Evolutionary conservation across 2,113 vertebrate species (phyloP).

Genomic region (Ariopsis seemanni): DNA sequence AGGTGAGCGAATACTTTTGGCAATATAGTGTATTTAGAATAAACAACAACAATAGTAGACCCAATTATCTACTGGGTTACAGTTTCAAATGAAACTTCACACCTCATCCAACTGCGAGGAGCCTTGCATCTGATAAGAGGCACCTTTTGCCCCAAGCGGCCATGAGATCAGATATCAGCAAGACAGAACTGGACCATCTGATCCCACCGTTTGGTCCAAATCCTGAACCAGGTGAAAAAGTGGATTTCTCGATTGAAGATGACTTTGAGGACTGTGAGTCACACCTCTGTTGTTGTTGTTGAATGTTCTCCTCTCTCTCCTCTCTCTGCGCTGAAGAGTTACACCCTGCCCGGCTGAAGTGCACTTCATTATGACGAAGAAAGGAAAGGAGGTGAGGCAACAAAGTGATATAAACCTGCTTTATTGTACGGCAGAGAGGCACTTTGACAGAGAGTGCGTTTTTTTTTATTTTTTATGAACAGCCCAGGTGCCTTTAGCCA

Average conservation of each 20-base stretch:
- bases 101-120: constrained; percentile 37
- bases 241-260: constrained; percentile 62
- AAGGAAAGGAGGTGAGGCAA: constrained; percentile 62
- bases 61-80: no score
- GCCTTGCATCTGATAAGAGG: constrained; percentile 64
- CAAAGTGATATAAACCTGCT: constrained; percentile 72
- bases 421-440: constrained; percentile 68
- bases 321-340: constrained; percentile 68
- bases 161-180: constrained; percentile 74
- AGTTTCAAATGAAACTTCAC: not conserved
- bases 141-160: constrained; percentile 64
- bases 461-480: constrained; percentile 64
- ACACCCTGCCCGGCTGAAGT: constrained; percentile 62
- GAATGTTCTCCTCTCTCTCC: constrained; percentile 57
- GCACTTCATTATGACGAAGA: constrained; percentile 74
- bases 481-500: constrained; percentile 50
- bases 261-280: constrained; percentile 67
- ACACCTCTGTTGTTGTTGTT: constrained; percentile 45
- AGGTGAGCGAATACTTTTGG: no score
- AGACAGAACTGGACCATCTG: constrained; percentile 66
- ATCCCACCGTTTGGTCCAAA: constrained; percentile 55
- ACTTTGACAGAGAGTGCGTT: constrained; percentile 62
- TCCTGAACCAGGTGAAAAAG: constrained; percentile 61
- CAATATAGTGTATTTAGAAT: no score
- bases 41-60: no score